phyloP scores from a whole-genome alignment of 2,113 vertebrate species.

The Ifrita kowaldi region DNA sequence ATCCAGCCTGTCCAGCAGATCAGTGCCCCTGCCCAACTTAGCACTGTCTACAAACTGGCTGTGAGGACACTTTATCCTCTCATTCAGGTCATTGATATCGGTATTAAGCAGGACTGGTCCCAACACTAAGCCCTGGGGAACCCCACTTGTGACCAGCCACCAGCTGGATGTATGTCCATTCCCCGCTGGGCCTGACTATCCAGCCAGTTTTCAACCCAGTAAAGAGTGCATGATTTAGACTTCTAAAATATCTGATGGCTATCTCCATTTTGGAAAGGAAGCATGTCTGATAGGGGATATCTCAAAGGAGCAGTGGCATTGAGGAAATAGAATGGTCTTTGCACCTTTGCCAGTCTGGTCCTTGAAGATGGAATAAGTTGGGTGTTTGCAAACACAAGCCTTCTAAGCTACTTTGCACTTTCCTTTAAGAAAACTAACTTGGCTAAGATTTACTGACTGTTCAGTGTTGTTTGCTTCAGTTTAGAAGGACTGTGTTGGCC shows the following conservation, averaged over 20 bases:
- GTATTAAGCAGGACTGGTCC: background rate
- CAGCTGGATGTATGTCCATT: background rate
- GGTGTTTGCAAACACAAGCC: background rate
- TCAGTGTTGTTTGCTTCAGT: background rate
- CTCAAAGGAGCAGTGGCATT: background rate
- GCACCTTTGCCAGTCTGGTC: background rate
- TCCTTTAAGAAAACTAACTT: background rate
- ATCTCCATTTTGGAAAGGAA: background rate
- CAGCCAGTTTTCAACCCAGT: background rate
- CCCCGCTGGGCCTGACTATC: background rate
- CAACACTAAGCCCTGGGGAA: background rate
- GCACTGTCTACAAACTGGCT: background rate
- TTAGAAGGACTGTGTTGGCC: background rate
- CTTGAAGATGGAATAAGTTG: background rate
- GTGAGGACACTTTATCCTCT: background rate
- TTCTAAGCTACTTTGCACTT: background rate
- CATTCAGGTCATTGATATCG: background rate
- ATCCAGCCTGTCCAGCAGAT: background rate
- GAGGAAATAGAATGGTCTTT: background rate
- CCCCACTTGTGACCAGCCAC: too few species aligned
- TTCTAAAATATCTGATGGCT: background rate
- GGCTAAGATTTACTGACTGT: background rate
- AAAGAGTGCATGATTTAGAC: background rate
- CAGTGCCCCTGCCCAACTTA: background rate
- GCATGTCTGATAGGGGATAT: background rate